A percentile compares a stretch with the other conserved stretches of the same genome.
Evolutionary conservation across 2,888 invertebrate genomes (phyloP).

Genomic region (Schizotus pectinicornis): DNA sequence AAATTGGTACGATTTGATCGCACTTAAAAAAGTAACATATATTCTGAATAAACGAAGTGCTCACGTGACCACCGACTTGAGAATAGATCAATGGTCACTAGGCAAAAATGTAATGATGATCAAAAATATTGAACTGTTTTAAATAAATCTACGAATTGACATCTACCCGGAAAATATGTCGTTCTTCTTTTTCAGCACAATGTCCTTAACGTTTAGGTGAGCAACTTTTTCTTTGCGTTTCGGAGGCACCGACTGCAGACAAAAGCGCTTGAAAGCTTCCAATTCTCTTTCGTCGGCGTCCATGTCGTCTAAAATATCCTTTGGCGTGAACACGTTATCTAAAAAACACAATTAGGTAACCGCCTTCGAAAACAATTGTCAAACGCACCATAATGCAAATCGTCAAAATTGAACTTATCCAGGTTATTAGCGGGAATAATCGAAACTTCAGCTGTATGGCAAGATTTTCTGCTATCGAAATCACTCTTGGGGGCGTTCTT

Average conservation of each 20-base stretch:
- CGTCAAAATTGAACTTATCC: slow-evolving; percentile 50
- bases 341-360: slow-evolving; percentile 30
- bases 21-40: background rate
- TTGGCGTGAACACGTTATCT: slow-evolving; percentile 80
- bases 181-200: slow-evolving; percentile 69
- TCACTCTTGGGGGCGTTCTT: slow-evolving; percentile 45
- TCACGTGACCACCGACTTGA: background rate
- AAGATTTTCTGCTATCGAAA: slow-evolving; percentile 44
- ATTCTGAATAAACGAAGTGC: background rate
- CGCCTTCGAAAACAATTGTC: background rate
- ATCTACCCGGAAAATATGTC: slow-evolving; percentile 32
- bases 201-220: slow-evolving; percentile 80
- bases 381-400: slow-evolving; percentile 55
- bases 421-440: slow-evolving; percentile 53
- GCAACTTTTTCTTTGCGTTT: slow-evolving; percentile 76
- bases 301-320: slow-evolving; percentile 78
- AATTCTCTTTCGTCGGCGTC: slow-evolving; percentile 82
- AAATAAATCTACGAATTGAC: slow-evolving; percentile 6
- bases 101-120: background rate
- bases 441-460: slow-evolving; percentile 56
- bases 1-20: background rate
- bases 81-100: background rate
- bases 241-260: slow-evolving; percentile 81
- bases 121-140: background rate
- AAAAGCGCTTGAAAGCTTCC: slow-evolving; percentile 87